These are phyloP conservation scores for Meda fulgida DNA, from an alignment of 2,797 vertebrate genomes.

Conservation along the genomic window DNA sequence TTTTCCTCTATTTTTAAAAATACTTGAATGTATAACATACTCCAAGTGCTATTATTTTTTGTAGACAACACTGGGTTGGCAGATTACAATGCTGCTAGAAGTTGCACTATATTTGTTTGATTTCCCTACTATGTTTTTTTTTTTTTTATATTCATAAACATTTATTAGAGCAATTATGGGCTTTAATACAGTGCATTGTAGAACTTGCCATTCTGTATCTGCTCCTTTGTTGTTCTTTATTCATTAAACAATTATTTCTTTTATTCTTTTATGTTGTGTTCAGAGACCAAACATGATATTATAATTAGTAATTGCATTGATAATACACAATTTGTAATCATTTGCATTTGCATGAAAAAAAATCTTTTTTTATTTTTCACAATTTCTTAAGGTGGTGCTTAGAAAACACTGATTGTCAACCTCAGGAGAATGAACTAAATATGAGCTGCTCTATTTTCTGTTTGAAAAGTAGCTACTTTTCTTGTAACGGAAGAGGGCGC, in stretches of 20 bases:
- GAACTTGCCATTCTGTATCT: background rate
- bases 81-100: background rate
- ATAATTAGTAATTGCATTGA: background rate
- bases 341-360: background rate
- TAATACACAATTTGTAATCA: background rate
- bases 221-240: background rate
- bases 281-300: background rate
- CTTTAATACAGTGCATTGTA: background rate
- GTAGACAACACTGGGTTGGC: constrained; percentile 9
- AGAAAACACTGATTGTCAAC: background rate
- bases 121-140: background rate
- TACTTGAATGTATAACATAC: constrained; percentile 1
- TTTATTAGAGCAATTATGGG: background rate
- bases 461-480: background rate
- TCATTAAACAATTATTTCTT: constrained; percentile 17
- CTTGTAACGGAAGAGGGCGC: background rate
- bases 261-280: background rate
- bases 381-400: no score
- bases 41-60: background rate
- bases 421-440: background rate
- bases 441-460: background rate
- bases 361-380: no score
- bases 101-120: constrained; percentile 22
- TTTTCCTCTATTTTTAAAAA: background rate
- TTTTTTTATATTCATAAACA: background rate